Percentiles rank a stretch among this genome's conserved stretches.
These are phyloP conservation scores for Aphaenogaster rudis DNA, from an alignment of 1,140 invertebrate genomes.

Conservation along the genomic window DNA sequence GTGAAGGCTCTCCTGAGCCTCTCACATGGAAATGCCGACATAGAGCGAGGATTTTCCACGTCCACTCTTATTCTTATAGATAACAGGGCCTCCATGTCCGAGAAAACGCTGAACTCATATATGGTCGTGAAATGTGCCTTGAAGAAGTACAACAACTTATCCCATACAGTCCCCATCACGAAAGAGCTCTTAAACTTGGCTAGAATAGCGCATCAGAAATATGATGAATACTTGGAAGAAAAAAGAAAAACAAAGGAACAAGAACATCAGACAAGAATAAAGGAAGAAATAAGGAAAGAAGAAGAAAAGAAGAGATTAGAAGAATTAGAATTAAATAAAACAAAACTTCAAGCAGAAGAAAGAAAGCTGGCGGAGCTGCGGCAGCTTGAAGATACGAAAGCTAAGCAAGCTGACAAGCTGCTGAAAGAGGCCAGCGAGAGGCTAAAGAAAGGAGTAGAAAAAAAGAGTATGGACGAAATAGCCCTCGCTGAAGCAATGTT, in stretches of 20 bases:
- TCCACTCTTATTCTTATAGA: not conserved
- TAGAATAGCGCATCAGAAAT: constrained; percentile 7
- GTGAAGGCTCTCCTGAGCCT: not conserved
- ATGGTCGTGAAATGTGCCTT: constrained; percentile 2
- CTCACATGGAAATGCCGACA: not conserved
- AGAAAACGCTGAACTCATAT: constrained; percentile 7
- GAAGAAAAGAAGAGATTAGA: not conserved
- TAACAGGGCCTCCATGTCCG: not conserved
- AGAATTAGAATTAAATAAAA: not conserved
- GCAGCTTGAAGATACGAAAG: not conserved
- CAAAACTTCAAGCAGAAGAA: not conserved
- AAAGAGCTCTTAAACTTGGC: constrained; percentile 9
- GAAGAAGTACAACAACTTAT: constrained; percentile 9
- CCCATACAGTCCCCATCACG: not conserved
- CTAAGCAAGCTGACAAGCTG: not conserved
- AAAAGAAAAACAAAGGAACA: not conserved
- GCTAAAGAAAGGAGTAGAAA: constrained; percentile 5
- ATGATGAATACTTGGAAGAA: not conserved
- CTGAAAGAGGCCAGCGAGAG: not conserved
- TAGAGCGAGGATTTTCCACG: not conserved
- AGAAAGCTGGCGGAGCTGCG: not conserved
- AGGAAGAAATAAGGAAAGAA: not conserved
- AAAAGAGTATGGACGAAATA: constrained; percentile 13
- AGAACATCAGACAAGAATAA: not conserved
- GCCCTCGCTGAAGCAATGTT: constrained; percentile 2